Percentiles rank a stretch among this genome's conserved stretches.
These are phyloP conservation scores for Alitta virens DNA, from an alignment of 2,888 invertebrate genomes.

Conservation along the genomic window DNA sequence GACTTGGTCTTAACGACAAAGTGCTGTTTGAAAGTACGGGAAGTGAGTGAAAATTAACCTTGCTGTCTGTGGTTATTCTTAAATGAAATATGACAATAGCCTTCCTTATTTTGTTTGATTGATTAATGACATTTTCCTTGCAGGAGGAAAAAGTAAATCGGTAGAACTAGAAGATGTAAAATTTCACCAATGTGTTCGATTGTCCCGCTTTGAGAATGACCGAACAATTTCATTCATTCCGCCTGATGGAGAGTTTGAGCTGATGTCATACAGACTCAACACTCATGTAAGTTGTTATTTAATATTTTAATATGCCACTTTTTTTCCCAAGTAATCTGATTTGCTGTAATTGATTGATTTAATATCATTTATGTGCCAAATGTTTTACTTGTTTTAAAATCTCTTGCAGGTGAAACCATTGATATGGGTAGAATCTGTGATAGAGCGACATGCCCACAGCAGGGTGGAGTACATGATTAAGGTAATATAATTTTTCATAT, in stretches of 20 bases:
- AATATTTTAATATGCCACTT: background rate
- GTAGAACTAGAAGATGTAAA: slow-evolving; percentile 98
- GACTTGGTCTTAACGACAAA: slow-evolving; percentile 95
- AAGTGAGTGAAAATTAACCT: slow-evolving; percentile 52
- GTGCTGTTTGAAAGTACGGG: slow-evolving; percentile 96
- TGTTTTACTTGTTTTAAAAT: background rate
- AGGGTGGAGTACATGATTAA: slow-evolving; percentile 99
- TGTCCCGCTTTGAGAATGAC: slow-evolving; percentile 97
- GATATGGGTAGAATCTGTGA: slow-evolving; percentile 98
- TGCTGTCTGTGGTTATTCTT: background rate
- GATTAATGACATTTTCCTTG: slow-evolving; percentile 10
- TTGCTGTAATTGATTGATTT: too few relatives aligned
- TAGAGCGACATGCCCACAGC: slow-evolving; percentile 94
- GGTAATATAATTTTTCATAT: too few relatives aligned
- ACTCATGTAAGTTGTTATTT: slow-evolving; percentile 72
- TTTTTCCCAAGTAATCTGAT: background rate
- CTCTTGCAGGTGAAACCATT: slow-evolving; percentile 74
- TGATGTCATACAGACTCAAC: slow-evolving; percentile 96
- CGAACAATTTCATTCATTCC: slow-evolving; percentile 98
- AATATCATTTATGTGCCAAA: background rate
- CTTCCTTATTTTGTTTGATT: too few relatives aligned
- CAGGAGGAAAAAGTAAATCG: slow-evolving; percentile 90
- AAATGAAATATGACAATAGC: background rate
- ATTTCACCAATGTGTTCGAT: slow-evolving; percentile 95
- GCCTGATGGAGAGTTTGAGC: slow-evolving; percentile 97